These are phyloP conservation scores for Proteles cristata DNA, from an alignment of 2,113 vertebrate species.

Conservation along the genomic window DNA sequence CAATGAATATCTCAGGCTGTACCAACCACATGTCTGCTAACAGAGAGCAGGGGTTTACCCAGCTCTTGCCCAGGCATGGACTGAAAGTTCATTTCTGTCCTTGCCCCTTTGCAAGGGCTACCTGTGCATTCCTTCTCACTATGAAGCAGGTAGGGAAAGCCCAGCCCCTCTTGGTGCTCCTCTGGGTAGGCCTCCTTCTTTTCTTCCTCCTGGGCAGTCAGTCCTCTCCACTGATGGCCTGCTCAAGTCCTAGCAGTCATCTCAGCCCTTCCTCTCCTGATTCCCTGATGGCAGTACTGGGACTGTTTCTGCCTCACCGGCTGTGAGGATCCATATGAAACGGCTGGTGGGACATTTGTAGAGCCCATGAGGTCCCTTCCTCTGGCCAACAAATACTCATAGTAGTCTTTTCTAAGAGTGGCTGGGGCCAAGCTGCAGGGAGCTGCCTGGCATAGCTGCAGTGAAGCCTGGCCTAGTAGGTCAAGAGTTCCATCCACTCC, in stretches of 20 bases:
- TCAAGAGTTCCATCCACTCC: constrained; percentile 15
- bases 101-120: constrained; percentile 13
- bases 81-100: constrained; percentile 26
- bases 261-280: constrained; percentile 48
- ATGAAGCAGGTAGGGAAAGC: constrained; percentile 23
- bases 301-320: constrained; percentile 17
- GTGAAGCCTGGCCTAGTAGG: not conserved
- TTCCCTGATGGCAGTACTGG: constrained; percentile 43
- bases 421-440: constrained; percentile 30
- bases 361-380: constrained; percentile 46
- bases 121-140: not conserved
- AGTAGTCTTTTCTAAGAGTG: constrained; percentile 48
- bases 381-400: constrained; percentile 29
- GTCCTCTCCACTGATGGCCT: constrained; percentile 39
- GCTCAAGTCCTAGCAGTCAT: constrained; percentile 17
- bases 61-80: not conserved
- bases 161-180: not conserved
- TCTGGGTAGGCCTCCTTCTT: not conserved
- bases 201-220: not conserved
- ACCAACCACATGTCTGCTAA: constrained; percentile 18
- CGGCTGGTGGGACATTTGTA: not conserved
- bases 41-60: not conserved
- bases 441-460: constrained; percentile 48
- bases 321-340: constrained; percentile 41
- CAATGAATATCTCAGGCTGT: not conserved